A percentile compares a stretch with the other conserved stretches of the same genome.
Conservation (phyloP, 2,797 vertebrate species). For the Spinibarbus caldwelli region DNA sequence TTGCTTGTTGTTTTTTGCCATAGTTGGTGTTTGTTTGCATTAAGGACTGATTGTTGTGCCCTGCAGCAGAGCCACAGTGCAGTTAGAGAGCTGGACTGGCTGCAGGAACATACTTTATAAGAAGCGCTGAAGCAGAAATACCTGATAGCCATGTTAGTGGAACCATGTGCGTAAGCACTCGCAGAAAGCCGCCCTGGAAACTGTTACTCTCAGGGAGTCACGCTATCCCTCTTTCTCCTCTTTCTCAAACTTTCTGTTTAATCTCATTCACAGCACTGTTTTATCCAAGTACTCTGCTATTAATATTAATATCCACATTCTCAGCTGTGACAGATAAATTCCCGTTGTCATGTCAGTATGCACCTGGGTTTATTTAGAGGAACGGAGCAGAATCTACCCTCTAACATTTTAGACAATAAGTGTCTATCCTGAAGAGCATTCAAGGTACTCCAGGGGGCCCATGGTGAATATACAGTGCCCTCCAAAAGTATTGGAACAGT, state of each 20-base stretch:
- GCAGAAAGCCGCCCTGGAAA: slow-evolving; percentile 24
- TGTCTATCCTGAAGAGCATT: background rate
- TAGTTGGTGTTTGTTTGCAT: slow-evolving; percentile 1
- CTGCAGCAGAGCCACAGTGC: background rate
- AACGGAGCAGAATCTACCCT: background rate
- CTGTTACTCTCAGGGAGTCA: slow-evolving; percentile 13
- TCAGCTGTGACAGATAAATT: background rate
- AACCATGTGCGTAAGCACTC: slow-evolving; percentile 34
- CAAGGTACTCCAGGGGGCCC: background rate
- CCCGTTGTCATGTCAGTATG: background rate
- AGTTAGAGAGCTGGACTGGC: slow-evolving; percentile 20
- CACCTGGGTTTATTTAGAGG: slow-evolving; percentile 19
- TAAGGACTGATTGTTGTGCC: background rate
- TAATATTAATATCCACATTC: slow-evolving; percentile 28
- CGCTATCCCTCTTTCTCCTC: slow-evolving; percentile 10
- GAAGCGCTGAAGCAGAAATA: slow-evolving; percentile 36
- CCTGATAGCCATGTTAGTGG: slow-evolving; percentile 36
- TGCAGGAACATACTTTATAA: slow-evolving; percentile 25
- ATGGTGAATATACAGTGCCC: background rate
- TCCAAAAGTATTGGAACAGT: no score
- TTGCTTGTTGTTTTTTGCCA: background rate
- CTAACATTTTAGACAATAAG: background rate
- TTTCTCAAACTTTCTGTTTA: slow-evolving; percentile 20
- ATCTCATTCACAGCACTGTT: background rate
- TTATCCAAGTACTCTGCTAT: background rate